Base-by-base conservation (phyloP, 2,888 invertebrate species). In the Andrena praecox region DNA sequence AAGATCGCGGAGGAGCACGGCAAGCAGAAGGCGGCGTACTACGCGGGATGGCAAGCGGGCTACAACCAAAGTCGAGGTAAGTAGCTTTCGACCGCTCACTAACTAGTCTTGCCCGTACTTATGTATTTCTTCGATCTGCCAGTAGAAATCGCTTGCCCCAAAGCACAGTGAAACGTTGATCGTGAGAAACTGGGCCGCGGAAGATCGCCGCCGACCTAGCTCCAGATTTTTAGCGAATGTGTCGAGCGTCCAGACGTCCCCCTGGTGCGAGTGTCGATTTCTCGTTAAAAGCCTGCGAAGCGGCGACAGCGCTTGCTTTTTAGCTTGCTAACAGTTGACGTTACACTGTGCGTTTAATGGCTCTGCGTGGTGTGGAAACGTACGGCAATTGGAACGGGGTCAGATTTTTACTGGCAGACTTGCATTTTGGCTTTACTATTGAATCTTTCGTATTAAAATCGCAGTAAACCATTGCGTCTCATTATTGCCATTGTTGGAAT, bases 1-100 rank as follows among this genome's bases (percentile, higher is more conserved):
- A 97, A 97, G 95, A 96, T 97, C 89, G 98, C 98, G 0, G 98
- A 98, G 91, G 98, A 98, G 93, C 97, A 98, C 89, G 97, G 97
- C 2, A 96, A 97, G 92, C 97, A 97, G 93, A 97, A 97, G 91
- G 97, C 97, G 20, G 97, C 96, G 3, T 96, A 96, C 93, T 96
- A 96, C 92, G 96, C 96, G 2, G 96, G 96, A 6, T 96, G 96
- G 95, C 95, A 96, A 90, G 96, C 96, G 0, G 96, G 96, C 2
- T 96, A 95, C 91, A 96, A 96, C 80, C 96, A 96, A 85, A 96
- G 95, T 90, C 94, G 94, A 90, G 94, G 94, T 94, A 91, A 94
- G 94, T 91, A 80, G 16, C n/a, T 66, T 66, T 10, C 12, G 64
- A 60, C 66, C 68, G 24, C 27, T n/a, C 20, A 54, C 48, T 29